Evolutionary conservation across 2,113 vertebrate genomes (phyloP).

Genomic region (Anas platyrhynchos): DNA sequence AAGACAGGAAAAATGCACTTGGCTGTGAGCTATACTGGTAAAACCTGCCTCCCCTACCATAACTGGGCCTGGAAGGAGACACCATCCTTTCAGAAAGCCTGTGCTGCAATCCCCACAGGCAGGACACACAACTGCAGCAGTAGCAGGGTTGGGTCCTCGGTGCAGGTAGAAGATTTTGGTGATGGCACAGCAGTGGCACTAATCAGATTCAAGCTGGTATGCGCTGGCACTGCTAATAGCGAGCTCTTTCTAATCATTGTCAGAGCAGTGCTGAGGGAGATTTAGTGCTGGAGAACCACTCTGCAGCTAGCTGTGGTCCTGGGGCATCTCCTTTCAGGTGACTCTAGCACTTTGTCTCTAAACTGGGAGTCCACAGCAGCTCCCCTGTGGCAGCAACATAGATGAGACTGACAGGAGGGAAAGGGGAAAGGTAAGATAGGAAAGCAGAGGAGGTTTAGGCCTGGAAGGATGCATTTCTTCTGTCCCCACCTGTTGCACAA

Average conservation of each 20-base stretch:
- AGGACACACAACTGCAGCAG: background rate
- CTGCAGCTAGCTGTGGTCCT: background rate
- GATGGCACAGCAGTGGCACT: background rate
- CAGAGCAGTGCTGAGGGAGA: background rate
- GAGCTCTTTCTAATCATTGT: background rate
- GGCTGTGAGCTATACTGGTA: background rate
- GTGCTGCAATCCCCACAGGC: background rate
- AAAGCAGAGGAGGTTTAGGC: background rate
- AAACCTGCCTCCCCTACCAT: background rate
- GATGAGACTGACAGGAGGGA: background rate
- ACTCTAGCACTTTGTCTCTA: background rate
- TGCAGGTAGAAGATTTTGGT: background rate
- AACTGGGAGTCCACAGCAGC: background rate
- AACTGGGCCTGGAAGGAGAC: background rate
- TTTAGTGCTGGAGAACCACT: background rate
- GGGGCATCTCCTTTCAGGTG: background rate
- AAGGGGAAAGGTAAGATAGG: background rate
- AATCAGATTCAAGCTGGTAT: background rate
- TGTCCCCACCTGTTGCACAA: background rate
- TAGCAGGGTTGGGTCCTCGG: background rate
- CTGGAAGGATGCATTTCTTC: background rate
- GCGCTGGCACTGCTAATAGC: background rate
- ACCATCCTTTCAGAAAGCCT: background rate
- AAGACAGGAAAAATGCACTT: slow-evolving; percentile 8
- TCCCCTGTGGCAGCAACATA: background rate